Percentiles rank a stretch among this genome's conserved stretches.
phyloP scores from a whole-genome alignment of 2,797 vertebrate species.

The Mionectes olivaceus region DNA sequence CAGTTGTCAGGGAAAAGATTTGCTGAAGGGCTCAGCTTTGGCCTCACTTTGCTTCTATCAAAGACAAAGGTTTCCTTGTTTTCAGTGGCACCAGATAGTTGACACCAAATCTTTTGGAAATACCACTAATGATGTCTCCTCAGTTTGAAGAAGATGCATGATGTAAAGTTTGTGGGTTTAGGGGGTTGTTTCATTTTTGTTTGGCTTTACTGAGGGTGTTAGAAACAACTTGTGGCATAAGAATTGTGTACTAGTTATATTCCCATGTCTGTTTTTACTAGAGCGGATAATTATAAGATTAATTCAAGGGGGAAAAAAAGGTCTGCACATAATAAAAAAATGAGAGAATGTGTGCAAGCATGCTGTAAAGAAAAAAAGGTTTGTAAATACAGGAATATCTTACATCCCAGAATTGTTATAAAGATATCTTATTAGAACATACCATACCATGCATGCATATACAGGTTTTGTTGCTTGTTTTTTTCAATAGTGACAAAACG shows the following conservation, averaged over 20 bases:
- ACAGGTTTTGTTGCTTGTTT: neutral
- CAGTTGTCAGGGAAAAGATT: neutral
- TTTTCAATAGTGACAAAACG: neutral
- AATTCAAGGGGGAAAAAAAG: neutral
- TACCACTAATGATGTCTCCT: neutral
- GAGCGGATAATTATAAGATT: neutral
- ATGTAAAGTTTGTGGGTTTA: neutral
- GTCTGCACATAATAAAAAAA: neutral
- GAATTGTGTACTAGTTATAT: neutral
- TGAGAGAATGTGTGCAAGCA: neutral
- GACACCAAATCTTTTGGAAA: neutral
- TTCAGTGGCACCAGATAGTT: neutral
- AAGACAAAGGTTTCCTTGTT: neutral
- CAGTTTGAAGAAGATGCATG: rapidly evolving
- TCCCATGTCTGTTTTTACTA: neutral
- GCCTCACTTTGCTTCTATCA: neutral
- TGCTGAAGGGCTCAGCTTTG: neutral
- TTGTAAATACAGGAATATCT: neutral
- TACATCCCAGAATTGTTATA: neutral
- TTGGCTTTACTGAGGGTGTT: neutral
- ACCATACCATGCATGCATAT: neutral
- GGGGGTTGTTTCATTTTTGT: neutral
- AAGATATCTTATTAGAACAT: neutral
- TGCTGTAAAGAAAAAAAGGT: neutral
- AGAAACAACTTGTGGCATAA: neutral